Evolutionary conservation across 2,888 invertebrate species (phyloP).

Genomic region (Sisyra terminalis): DNA sequence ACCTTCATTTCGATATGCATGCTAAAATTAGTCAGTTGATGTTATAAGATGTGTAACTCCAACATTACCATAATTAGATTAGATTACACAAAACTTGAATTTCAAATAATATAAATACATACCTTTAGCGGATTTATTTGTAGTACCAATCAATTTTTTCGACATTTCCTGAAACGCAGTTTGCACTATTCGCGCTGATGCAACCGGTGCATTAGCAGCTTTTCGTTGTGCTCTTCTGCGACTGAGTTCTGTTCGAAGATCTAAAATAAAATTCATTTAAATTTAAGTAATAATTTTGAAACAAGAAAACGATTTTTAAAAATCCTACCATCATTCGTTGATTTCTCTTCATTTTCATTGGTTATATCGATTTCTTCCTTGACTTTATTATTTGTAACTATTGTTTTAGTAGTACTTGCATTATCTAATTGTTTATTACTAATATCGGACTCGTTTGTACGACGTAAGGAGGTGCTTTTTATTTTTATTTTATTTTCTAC

Average conservation of each 20-base stretch:
- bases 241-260: constrained; percentile 33
- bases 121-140: too few species aligned
- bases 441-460: neutral
- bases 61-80: too few species aligned
- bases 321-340: constrained; percentile 16
- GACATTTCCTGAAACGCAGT: constrained; percentile 8
- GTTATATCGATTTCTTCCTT: constrained; percentile 17
- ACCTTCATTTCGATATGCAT: too few species aligned
- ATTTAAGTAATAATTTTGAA: neutral
- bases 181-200: constrained; percentile 6
- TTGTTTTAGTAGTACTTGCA: neutral
- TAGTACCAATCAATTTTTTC: neutral
- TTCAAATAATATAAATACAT: too few species aligned
- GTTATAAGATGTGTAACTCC: too few species aligned
- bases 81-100: too few species aligned
- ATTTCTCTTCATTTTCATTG: constrained; percentile 16
- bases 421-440: too few species aligned
- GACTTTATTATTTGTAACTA: neutral
- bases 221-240: constrained; percentile 32
- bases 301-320: neutral
- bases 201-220: constrained; percentile 1
- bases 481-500: too few species aligned
- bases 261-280: constrained; percentile 19
- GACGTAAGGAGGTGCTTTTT: neutral
- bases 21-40: too few species aligned